phyloP scores from a whole-genome alignment of 2,888 invertebrate species.

The Cheilosia soror region DNA sequence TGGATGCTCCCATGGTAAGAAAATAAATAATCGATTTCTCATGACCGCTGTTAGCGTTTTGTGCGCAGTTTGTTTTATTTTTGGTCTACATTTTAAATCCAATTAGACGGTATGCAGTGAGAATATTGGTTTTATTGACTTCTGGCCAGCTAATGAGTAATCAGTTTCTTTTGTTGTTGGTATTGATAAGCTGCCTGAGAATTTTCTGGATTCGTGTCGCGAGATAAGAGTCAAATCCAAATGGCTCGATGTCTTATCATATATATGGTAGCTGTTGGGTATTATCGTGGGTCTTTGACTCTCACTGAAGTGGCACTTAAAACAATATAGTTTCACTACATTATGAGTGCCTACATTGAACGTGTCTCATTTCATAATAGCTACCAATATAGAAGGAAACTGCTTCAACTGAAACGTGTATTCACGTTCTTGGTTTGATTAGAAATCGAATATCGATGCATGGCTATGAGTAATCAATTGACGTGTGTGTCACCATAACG shows the following conservation, averaged over 20 bases:
- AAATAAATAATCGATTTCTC: slow-evolving; percentile 74
- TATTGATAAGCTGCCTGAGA: slow-evolving; percentile 10
- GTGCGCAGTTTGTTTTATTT: slow-evolving; percentile 66
- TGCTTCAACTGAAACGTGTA: slow-evolving; percentile 15
- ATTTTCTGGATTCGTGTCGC: slow-evolving; percentile 7
- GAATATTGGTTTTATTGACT: slow-evolving; percentile 38
- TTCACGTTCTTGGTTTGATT: neutral
- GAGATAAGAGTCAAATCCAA: slow-evolving; percentile 13
- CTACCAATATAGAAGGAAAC: slow-evolving; percentile 4
- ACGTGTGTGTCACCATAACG: neutral
- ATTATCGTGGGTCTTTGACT: slow-evolving; percentile 42
- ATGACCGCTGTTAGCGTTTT: neutral
- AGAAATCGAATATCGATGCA: neutral
- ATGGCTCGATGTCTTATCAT: neutral
- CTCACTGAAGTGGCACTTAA: neutral
- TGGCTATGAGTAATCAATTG: slow-evolving; percentile 5
- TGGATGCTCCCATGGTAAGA: slow-evolving; percentile 90
- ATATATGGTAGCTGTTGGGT: slow-evolving; percentile 2
- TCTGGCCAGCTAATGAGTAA: slow-evolving; percentile 40
- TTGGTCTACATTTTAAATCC: slow-evolving; percentile 42
- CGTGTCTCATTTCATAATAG: neutral
- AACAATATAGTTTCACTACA: neutral
- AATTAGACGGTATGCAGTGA: slow-evolving; percentile 5
- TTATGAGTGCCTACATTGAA: neutral
- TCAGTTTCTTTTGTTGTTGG: slow-evolving; percentile 45